A percentile compares a stretch with the other conserved stretches of the same genome.
These are phyloP conservation scores for Adelges cooleyi DNA, from an alignment of 1,140 invertebrate species.

Conservation along the genomic window DNA sequence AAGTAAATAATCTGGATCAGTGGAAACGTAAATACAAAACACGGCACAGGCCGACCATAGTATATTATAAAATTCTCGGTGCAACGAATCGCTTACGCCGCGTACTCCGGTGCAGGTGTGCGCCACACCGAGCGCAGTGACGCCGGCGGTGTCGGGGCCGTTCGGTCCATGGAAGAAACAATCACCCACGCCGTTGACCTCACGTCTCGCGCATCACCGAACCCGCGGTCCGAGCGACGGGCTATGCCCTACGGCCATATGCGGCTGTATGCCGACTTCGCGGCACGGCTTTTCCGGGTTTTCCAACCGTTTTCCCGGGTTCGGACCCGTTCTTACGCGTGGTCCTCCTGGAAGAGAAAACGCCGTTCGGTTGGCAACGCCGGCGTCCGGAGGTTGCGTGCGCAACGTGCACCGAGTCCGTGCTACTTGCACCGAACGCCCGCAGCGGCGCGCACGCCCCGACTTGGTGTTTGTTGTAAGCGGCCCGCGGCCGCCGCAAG, in stretches of 20 bases:
- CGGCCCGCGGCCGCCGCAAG: background rate
- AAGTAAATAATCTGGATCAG: constrained; percentile 2
- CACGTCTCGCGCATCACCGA: too few species aligned
- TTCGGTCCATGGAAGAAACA: constrained; percentile 4
- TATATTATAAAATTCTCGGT: background rate
- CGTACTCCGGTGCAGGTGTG: background rate
- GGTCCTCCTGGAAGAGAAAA: background rate
- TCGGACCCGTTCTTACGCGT: too few species aligned
- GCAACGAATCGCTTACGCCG: background rate
- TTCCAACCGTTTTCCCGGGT: too few species aligned
- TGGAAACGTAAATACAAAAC: constrained; percentile 25
- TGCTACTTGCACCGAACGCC: background rate
- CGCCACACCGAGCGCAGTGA: background rate
- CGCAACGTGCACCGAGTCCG: background rate
- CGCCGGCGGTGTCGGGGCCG: background rate
- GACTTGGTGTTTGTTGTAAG: background rate
- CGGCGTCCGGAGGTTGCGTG: background rate
- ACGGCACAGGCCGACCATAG: constrained; percentile 9
- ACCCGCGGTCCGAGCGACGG: too few species aligned
- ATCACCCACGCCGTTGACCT: background rate
- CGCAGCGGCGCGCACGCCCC: background rate
- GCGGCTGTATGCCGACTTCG: too few species aligned
- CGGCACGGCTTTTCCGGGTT: background rate
- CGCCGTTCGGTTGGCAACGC: background rate
- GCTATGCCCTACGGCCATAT: too few species aligned